Percentiles rank a stretch among this genome's conserved stretches.
These are phyloP conservation scores for Cydia pomonella DNA, from an alignment of 1,140 invertebrate genomes.

Conservation along the genomic window DNA sequence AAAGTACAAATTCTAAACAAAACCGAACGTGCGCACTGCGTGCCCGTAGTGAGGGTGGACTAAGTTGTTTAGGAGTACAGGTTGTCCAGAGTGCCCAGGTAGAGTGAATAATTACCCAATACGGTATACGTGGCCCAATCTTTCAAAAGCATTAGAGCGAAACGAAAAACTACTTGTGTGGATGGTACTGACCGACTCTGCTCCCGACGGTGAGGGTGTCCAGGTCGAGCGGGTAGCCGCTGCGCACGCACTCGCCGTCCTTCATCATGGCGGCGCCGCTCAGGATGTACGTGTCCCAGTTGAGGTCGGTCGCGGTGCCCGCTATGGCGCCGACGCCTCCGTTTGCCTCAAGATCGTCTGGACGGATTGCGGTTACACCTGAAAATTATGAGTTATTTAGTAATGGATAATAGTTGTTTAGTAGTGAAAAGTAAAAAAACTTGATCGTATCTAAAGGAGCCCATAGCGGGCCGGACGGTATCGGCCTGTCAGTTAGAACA, in stretches of 20 bases:
- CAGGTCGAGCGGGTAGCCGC: constrained; percentile 91
- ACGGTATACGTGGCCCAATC: too few species aligned
- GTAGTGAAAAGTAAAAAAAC: not conserved
- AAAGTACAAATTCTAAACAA: too few species aligned
- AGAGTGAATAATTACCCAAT: too few species aligned
- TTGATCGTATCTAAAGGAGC: not conserved
- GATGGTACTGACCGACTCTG: constrained; percentile 84
- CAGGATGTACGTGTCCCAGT: constrained; percentile 95
- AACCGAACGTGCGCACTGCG: too few species aligned
- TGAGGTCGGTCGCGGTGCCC: constrained; percentile 95
- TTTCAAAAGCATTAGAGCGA: too few species aligned
- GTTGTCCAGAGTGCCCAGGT: too few species aligned
- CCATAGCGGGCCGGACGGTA: too few species aligned
- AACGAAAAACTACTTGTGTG: too few species aligned
- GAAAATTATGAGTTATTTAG: constrained; percentile 35
- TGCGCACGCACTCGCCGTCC: constrained; percentile 90
- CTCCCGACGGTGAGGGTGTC: constrained; percentile 89
- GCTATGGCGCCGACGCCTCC: constrained; percentile 83
- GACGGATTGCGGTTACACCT: constrained; percentile 92
- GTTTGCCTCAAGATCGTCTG: constrained; percentile 84
- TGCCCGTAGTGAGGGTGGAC: too few species aligned
- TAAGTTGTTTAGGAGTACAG: too few species aligned
- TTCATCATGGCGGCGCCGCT: constrained; percentile 91
- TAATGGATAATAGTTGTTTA: constrained; percentile 27
- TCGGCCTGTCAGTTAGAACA: too few species aligned